Evolutionary conservation across 2,797 vertebrate species (phyloP), one percentile per base, ranked within the genome.

Genomic region (Esox lucius): DNA sequence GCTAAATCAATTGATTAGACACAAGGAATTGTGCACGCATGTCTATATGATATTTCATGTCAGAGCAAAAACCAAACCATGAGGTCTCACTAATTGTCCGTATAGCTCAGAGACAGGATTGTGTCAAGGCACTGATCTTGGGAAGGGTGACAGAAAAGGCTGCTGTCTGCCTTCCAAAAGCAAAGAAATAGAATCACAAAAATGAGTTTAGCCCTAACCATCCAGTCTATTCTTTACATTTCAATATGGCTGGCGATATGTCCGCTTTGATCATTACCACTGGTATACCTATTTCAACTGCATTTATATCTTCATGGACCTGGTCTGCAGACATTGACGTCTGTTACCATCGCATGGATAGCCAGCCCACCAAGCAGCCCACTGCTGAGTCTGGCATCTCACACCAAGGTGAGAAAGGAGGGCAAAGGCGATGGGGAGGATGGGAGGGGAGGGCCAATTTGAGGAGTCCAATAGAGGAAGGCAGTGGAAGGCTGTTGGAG

Each of bases 401-500:
- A 90, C 93, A 94, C 92, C 86, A 81, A 88, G 85, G 90, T 91
- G 92, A 90, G 72, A 91, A 87, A 87, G 90, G 90, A 89, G 88
- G 90, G 87, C 82, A 46, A 46, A 11, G 42, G 42, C 42, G 1
- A 46, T 46, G 12, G 9, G 42, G 42, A 66, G 4, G 2, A 28
- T 13, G n/a, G 53, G n/a, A 9, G 53, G 7, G n/a, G 51, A 6
- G 51, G 48, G 48, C 1, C 28, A 31, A 7, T 42, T 6, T 42
- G 9, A 6, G 39, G 39, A 9, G 39, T 42, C 39, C 5, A 39
- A 42, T 39, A 42, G 39, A 42, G 39, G 42, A 46, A 42, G 42
- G 42, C 42, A 46, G 42, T 46, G 42, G 42, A 46, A 46, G 42
- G 42, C 42, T 5, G 42, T 12, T 13, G 42, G 42, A 46, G 42